Percentiles rank a stretch among this genome's conserved stretches.
These are phyloP conservation scores for Syndactyla subalaris DNA, from an alignment of 2,797 vertebrate species.

Conservation along the genomic window DNA sequence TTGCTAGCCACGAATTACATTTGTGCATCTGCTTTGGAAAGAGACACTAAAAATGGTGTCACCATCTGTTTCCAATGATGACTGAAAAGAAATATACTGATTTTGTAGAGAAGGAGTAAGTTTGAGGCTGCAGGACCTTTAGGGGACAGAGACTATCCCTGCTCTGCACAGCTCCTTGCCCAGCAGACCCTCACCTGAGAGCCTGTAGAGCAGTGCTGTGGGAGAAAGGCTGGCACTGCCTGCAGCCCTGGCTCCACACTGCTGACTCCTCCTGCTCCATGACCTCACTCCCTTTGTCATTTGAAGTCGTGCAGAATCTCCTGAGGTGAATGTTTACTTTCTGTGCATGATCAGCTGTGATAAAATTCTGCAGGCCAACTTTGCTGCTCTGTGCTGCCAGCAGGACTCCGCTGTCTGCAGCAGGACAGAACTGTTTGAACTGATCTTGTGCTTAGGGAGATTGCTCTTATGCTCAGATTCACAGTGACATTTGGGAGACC, in stretches of 20 bases:
- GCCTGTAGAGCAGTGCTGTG: background rate
- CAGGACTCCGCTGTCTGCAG: background rate
- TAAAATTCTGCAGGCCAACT: background rate
- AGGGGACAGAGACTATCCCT: background rate
- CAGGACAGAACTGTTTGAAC: background rate
- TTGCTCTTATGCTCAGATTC: background rate
- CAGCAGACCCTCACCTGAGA: background rate
- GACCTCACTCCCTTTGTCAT: background rate
- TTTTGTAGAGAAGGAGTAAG: background rate
- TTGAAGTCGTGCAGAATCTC: background rate
- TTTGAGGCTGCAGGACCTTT: background rate
- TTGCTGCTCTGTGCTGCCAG: background rate
- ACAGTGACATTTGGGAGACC: background rate
- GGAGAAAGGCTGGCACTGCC: background rate
- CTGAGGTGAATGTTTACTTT: background rate
- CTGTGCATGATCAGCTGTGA: background rate
- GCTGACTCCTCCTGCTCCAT: background rate
- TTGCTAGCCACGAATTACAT: background rate
- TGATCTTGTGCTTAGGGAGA: background rate
- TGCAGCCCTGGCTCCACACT: background rate
- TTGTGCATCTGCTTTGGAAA: conserved; percentile 26
- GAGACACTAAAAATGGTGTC: background rate
- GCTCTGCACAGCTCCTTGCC: background rate
- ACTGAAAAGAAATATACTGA: background rate
- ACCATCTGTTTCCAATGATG: conserved; percentile 20